These are phyloP conservation scores for Callocephalon fimbriatum DNA, from an alignment of 2,113 vertebrate genomes.

Conservation along the genomic window DNA sequence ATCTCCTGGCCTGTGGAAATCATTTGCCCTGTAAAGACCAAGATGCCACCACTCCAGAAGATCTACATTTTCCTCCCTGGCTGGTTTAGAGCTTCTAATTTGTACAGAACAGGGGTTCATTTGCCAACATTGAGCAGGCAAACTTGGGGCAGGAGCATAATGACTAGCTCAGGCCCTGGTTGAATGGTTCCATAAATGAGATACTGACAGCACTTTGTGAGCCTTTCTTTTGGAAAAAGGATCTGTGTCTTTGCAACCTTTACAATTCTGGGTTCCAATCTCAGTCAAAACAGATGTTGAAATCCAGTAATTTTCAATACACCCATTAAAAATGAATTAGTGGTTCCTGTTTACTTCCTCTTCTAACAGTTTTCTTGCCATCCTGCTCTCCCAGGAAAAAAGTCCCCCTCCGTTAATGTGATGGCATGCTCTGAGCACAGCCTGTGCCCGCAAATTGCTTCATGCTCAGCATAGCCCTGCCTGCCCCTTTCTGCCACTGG, in stretches of 20 bases:
- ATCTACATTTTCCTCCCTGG: not conserved
- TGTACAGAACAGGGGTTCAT: not conserved
- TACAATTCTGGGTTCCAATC: not conserved
- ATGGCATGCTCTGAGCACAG: not conserved
- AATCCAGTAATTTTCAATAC: not conserved
- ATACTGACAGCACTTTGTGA: not conserved
- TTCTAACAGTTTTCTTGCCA: not conserved
- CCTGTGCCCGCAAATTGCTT: not conserved
- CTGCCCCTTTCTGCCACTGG: not conserved
- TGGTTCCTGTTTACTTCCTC: not conserved
- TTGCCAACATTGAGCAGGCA: not conserved
- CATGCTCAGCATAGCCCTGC: not conserved
- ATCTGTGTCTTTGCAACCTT: not conserved
- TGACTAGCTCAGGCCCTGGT: not conserved
- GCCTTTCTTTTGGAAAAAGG: not conserved
- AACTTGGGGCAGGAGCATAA: not conserved
- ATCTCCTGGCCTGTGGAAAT: not conserved
- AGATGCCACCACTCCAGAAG: not conserved
- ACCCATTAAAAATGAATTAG: not conserved
- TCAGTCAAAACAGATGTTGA: not conserved
- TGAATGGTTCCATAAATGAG: not conserved
- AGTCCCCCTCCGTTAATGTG: rapidly evolving
- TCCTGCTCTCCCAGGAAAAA: not conserved
- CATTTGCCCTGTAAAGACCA: not conserved
- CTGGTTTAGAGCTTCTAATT: not conserved